Evolutionary conservation across 1,140 invertebrate species (phyloP).

Genomic region (Hypothenemus hampei): DNA sequence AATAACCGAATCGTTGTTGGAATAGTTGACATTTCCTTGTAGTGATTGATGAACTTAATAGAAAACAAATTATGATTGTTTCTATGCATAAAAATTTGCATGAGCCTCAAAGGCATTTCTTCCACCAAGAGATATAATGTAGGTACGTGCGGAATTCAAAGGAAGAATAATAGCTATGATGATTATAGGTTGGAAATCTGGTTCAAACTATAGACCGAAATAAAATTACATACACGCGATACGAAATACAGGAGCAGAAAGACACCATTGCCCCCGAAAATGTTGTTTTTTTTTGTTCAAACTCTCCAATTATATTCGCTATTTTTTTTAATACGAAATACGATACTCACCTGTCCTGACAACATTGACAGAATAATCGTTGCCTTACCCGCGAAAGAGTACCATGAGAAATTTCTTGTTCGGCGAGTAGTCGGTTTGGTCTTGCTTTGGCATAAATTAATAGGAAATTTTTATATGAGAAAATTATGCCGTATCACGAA

Average conservation of each 20-base stretch:
- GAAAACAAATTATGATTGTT: neutral
- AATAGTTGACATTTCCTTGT: conserved; percentile 1
- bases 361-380: conserved; percentile 5
- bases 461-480: neutral
- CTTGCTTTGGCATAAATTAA: neutral
- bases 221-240: neutral
- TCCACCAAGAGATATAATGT: no score
- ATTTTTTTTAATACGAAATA: neutral
- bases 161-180: no score
- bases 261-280: neutral
- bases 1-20: neutral
- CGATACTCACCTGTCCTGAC: neutral
- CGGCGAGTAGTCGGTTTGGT: neutral
- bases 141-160: no score
- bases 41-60: conserved; percentile 1
- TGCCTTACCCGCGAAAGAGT: neutral
- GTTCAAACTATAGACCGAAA: neutral
- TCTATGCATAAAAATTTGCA: neutral
- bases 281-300: neutral
- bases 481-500: no score
- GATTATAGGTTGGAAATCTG: no score
- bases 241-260: neutral
- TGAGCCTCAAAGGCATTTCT: neutral
- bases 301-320: conserved; percentile 1
- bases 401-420: conserved; percentile 2